These are phyloP conservation scores for Linnaemya vulpina DNA, from an alignment of 2,888 invertebrate species.

Conservation along the genomic window DNA sequence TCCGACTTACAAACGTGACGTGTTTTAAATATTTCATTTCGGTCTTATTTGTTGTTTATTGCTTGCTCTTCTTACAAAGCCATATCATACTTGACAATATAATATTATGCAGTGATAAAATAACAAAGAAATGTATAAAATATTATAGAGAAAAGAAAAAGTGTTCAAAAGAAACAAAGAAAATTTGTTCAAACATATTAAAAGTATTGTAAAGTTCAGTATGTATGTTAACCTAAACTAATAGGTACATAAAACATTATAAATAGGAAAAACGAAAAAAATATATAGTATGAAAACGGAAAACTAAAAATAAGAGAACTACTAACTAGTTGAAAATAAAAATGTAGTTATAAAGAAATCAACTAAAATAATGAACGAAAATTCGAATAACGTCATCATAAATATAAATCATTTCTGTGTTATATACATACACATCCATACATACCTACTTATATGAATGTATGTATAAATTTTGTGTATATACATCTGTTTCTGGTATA, in stretches of 20 bases:
- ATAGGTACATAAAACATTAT: not conserved
- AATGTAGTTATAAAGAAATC: not conserved
- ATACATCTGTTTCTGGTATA: not conserved
- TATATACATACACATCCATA: not conserved
- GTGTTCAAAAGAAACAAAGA: not conserved
- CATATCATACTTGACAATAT: conserved; percentile 1
- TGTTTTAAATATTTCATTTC: conserved; percentile 63
- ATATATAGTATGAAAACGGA: not conserved
- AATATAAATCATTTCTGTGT: not conserved
- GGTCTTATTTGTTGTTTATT: conserved; percentile 17
- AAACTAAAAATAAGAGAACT: not conserved
- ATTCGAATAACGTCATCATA: conserved; percentile 45
- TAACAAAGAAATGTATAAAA: not conserved
- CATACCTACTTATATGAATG: not conserved
- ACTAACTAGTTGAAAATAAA: not conserved
- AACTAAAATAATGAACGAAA: not conserved
- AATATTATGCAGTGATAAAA: not conserved
- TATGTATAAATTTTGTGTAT: not conserved
- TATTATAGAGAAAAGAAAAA: not conserved
- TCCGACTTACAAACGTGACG: conserved; percentile 71
- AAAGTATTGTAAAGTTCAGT: conserved; percentile 6
- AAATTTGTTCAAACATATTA: not conserved
- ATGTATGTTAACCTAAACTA: not conserved
- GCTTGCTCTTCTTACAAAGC: not conserved
- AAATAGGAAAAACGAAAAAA: not conserved